These are phyloP conservation scores for Gyps fulvus DNA, from an alignment of 2,113 vertebrate species.

Conservation along the genomic window DNA sequence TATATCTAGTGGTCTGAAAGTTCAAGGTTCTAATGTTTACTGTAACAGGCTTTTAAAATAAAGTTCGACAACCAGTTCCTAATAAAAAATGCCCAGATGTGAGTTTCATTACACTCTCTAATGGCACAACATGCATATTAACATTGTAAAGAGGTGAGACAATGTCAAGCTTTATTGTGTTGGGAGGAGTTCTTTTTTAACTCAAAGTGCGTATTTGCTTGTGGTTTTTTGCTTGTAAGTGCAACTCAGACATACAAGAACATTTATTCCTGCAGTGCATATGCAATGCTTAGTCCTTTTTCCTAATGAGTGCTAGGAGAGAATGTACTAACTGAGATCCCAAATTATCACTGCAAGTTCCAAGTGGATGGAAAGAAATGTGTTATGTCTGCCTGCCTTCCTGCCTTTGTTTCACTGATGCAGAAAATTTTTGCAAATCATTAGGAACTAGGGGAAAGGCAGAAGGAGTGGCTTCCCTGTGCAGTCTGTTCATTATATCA, in stretches of 20 bases:
- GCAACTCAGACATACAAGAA: background rate
- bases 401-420: background rate
- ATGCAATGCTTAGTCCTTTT: background rate
- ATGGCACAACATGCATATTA: background rate
- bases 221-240: background rate
- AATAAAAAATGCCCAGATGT: background rate
- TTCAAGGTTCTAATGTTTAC: background rate
- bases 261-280: background rate
- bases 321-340: background rate
- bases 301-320: background rate
- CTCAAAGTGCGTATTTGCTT: background rate
- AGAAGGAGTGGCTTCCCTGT: background rate
- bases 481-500: background rate
- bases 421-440: background rate
- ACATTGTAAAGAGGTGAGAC: background rate
- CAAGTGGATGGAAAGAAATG: background rate
- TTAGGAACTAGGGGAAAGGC: background rate
- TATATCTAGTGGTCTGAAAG: background rate
- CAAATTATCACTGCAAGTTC: background rate
- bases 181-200: background rate
- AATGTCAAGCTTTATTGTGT: background rate
- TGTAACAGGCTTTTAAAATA: background rate
- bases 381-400: background rate
- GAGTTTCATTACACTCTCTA: background rate
- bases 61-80: background rate